Conservation (phyloP, 1,140 invertebrate genomes). For the Vollenhovia emeryi region DNA sequence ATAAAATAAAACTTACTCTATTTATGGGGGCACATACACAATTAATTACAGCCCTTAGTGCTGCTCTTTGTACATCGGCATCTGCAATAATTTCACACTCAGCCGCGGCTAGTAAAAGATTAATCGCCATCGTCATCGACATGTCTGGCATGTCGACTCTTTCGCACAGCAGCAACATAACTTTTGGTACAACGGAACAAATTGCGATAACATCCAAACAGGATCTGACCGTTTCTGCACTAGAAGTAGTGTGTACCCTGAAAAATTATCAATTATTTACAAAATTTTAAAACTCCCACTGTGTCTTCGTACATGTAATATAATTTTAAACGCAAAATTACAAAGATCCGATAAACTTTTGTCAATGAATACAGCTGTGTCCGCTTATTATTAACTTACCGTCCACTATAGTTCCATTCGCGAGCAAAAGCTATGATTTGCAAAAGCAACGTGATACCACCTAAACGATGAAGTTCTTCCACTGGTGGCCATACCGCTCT, state of each 20-base stretch:
- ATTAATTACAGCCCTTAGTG: constrained; percentile 95
- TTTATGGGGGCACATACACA: constrained; percentile 96
- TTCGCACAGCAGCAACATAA: constrained; percentile 93
- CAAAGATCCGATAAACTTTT: not conserved
- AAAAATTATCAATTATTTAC: constrained; percentile 52
- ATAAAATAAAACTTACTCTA: constrained; percentile 85
- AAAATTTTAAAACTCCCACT: constrained; percentile 17
- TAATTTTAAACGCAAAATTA: not conserved
- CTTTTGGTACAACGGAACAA: constrained; percentile 95
- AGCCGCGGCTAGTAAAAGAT: constrained; percentile 93
- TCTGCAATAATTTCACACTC: constrained; percentile 96
- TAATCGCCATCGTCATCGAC: constrained; percentile 90
- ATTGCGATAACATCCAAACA: constrained; percentile 96
- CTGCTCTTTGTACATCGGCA: constrained; percentile 96
- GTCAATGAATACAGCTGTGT: not conserved
- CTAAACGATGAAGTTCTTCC: constrained; percentile 93
- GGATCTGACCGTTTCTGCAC: constrained; percentile 95
- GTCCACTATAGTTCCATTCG: constrained; percentile 96
- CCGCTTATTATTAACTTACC: constrained; percentile 84
- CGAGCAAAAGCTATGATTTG: constrained; percentile 95
- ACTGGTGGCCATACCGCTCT: constrained; percentile 94
- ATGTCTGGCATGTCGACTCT: constrained; percentile 91
- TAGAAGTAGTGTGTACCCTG: constrained; percentile 83
- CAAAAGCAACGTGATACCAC: constrained; percentile 93
- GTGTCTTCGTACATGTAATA: not conserved